Evolutionary conservation across 2,888 invertebrate species (phyloP), one percentile per base, ranked within the genome.

Genomic region (Dilophus febrilis): DNA sequence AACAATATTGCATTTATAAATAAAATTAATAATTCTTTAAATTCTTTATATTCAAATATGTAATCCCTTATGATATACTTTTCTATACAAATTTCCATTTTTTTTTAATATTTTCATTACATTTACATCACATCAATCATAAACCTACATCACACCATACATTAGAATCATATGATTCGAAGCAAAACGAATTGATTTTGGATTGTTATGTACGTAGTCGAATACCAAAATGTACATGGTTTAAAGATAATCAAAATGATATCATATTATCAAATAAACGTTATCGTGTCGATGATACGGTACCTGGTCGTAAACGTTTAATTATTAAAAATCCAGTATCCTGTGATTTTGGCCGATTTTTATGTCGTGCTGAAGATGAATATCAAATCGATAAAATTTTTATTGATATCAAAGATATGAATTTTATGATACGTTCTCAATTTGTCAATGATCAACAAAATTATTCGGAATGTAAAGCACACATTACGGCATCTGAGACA

Each of bases 331-430:
- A 71, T 43, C 83, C 85, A 0, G 70, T 71, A 37, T 58, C 67
- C 1, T 66, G 66, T 7, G 85, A 86, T 53, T 76, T 72, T 45
- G 86, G 84, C n/a, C 70, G 69, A 44, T 86, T 82, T 51, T 75
- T 75, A 1, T 86, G 85, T 52, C 74, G 70, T 53, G 83, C 83
- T 1, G 77, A 79, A 54, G 80, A 76, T 50, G 70, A 74, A 1
- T 64, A 74, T 13, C 72, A 72, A 66, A 72, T 72, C n/a, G 82
- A 84, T 50, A 76, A 83, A 50, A 76, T 83, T 14, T 73, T 74
- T 1, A 75, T 77, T 46, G 59, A 72, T 11, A 72, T 86, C 16
- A 67, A 68, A 43, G 76, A 77, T 49, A 8, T 29, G 12, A 13
- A 29, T 29, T n/a, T n/a, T 29, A 29, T 29, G 29, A 29, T n/a